A percentile compares a stretch with the other conserved stretches of the same genome.
phyloP scores from a whole-genome alignment of 1,140 invertebrate genomes.

The Diprion similis region DNA sequence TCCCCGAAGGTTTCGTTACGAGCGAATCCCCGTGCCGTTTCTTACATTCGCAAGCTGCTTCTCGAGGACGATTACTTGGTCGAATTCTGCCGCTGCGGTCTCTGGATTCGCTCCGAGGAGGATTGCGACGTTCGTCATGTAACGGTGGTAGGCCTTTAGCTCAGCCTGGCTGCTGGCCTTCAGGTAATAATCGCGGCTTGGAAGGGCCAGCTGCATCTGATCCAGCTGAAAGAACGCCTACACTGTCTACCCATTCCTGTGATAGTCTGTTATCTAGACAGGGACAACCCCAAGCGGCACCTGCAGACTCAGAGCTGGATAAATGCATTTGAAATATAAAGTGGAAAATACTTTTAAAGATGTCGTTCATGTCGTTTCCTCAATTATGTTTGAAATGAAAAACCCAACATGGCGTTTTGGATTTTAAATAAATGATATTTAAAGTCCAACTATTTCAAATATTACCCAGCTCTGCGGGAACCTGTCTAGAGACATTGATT shows the following conservation, averaged over 20 bases:
- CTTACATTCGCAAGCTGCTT: conserved; percentile 79
- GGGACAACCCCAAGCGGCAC: no score
- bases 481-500: neutral
- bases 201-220: conserved; percentile 80
- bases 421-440: no score
- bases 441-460: no score
- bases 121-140: conserved; percentile 79
- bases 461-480: neutral
- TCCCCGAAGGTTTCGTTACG: neutral
- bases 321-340: no score
- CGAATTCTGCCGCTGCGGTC: conserved; percentile 70
- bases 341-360: no score
- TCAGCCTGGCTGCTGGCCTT: conserved; percentile 73
- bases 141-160: conserved; percentile 76
- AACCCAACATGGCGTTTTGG: no score
- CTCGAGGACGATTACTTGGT: conserved; percentile 77
- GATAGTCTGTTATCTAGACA: no score
- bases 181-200: conserved; percentile 83
- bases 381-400: no score
- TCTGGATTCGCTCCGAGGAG: conserved; percentile 74
- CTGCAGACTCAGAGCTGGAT: no score
- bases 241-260: neutral
- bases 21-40: conserved; percentile 17
- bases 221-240: conserved; percentile 70
- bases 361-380: no score